Base-by-base conservation (phyloP, 1,140 invertebrate species). In the Glomeris maerens region DNA sequence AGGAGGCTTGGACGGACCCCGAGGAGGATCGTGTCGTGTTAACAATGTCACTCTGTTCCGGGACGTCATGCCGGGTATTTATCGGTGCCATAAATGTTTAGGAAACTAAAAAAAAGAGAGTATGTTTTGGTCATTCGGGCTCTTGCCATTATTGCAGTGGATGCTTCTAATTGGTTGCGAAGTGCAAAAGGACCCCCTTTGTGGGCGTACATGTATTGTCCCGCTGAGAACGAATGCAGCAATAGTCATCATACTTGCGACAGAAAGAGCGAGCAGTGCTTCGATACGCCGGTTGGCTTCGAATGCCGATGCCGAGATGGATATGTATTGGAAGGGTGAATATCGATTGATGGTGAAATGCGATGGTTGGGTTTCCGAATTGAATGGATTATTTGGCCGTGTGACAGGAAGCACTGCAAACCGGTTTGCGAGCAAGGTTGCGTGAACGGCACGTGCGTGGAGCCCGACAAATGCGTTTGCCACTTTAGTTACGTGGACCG, bases 401-500 rank as follows among this genome's bases (percentile, higher is more conserved):
- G 51, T 59, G 56, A 57, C 62, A 61, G 68, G 65, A 52, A 71
- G 49, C 65, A 62, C 26, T 94, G 89, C 66, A 72, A 79, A 53
- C 88, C 90, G 2, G 79, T 86, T 56, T 94, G 90, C 66, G 73
- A 74, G 23, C 82, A 90, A 67, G 90, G 89, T 17, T 96, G 92
- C 70, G 80, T 87, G 1, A 75, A 87, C 63, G 92, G 92, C 41
- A 76, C 70, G 1, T 96, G 92, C 63, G 67, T 87, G 2, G 74
- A 80, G 57, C 92, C 92, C 25, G 78, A 92, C 61, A 71, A 77
- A 13, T 97, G 92, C 62, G 70, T 77, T 36, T 96, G 92, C 66
- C 78, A 93, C 70, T 97, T 97, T 70, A 90, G 91, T 40, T 96
- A 86, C 65, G 89, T 96, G 22, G 91, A 91, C 42, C 77, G 79